phyloP scores from a whole-genome alignment of 1,140 invertebrate species.

The Muscidifurax raptorellus region DNA sequence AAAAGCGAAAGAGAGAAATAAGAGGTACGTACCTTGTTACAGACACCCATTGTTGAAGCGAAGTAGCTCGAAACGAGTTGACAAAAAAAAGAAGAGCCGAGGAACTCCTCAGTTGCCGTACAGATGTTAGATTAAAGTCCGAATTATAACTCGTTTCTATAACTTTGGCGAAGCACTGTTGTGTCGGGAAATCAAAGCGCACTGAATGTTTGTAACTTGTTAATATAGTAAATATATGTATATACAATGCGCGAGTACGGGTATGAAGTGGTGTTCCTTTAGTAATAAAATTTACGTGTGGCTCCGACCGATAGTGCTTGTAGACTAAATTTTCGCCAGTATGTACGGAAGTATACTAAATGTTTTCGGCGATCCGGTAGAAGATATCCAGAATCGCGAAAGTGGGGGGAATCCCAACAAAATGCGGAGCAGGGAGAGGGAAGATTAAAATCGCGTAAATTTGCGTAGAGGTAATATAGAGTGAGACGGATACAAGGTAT shows the following conservation, averaged over 20 bases:
- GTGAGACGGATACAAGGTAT: background rate
- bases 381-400: background rate
- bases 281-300: background rate
- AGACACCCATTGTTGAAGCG: constrained; percentile 54
- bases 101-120: background rate
- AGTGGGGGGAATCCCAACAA: background rate
- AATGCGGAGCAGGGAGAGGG: background rate
- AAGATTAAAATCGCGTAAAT: constrained; percentile 2
- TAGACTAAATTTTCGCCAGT: constrained; percentile 28
- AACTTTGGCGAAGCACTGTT: too few species aligned
- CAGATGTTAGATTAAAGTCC: too few species aligned
- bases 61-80: background rate
- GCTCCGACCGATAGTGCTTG: background rate
- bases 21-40: constrained; percentile 57
- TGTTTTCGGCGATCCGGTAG: constrained; percentile 10
- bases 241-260: background rate
- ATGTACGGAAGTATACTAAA: background rate
- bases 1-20: background rate
- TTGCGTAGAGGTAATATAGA: background rate
- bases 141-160: too few species aligned
- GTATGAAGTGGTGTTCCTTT: background rate
- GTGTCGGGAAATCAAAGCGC: too few species aligned
- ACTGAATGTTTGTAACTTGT: background rate
- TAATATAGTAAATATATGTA: background rate
- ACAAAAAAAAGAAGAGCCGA: background rate